Base-by-base conservation (phyloP, 2,797 vertebrate species). In the Gymnodraco acuticeps region DNA sequence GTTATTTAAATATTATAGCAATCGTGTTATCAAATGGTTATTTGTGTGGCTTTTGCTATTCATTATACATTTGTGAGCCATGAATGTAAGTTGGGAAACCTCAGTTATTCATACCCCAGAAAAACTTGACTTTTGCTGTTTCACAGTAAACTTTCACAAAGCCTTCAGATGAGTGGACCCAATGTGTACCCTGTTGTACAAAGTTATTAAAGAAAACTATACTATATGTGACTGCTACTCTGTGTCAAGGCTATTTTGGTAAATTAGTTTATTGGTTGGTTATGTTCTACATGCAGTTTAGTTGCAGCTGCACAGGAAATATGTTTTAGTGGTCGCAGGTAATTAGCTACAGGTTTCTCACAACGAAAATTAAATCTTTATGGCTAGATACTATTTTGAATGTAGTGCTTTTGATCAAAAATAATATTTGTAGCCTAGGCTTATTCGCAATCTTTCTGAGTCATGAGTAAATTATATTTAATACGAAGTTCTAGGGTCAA, bases 111-210 rank as follows among this genome's bases (percentile, higher is more conserved):
- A 65, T 46, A 33, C 53, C 42, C 38, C 47, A 60, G 52, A 50
- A 59, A 76, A 75, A 83, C 27, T 80, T 74, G 78, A 89, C 84
- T 91, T 81, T 70, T 87, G 63, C 85, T 82, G 47, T 88, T 92
- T 90, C 68, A 75, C 84, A 83, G 65, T 66, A 31, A 81, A 64
- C 58, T 76, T 75, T 87, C 80, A 91, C 91, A 91, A 78, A 89
- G 89, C 88, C 82, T 88, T 90, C 68, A 88, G 77, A 89, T 75
- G 85, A 91, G 70, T 80, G 47, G 63, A 90, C 74, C 78, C 76
- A 14, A 87, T 92, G 93, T 95, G 86, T 94, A 93, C 85, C 84
- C 60, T 78, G 81, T 92, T 93, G 85, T 80, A n/a, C n/a, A 89
- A 92, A 89, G 79, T 88, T 86, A 94, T 92, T 95, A 93, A 95